Percentiles rank a stretch among this genome's conserved stretches.
phyloP scores from a whole-genome alignment of 2,888 invertebrate genomes.

The Dasypolia templi region DNA sequence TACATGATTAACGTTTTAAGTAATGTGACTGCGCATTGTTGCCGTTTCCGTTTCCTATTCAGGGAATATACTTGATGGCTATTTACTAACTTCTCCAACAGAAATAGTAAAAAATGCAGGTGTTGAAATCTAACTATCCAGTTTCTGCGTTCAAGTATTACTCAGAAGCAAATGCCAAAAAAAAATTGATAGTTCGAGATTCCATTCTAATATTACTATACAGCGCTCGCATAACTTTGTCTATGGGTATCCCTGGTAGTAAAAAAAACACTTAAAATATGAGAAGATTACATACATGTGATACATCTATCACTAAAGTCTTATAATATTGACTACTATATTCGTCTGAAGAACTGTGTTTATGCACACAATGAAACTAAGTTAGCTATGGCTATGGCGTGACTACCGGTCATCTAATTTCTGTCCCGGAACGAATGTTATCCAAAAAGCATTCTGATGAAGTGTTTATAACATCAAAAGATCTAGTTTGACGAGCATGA shows the following conservation, averaged over 20 bases:
- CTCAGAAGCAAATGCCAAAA: neutral
- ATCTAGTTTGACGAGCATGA: slow-evolving; percentile 53
- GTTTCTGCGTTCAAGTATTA: neutral
- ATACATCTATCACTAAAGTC: neutral
- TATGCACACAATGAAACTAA: slow-evolving; percentile 1
- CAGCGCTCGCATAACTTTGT: neutral
- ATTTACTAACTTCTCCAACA: neutral
- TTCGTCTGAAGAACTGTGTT: slow-evolving; percentile 1
- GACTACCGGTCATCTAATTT: slow-evolving; percentile 22
- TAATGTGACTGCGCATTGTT: neutral
- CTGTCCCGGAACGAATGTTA: slow-evolving; percentile 47
- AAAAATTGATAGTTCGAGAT: neutral
- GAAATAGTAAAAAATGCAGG: neutral
- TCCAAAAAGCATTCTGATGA: slow-evolving; percentile 49
- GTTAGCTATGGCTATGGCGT: neutral
- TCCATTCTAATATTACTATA: neutral
- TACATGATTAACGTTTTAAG: slow-evolving; percentile 25
- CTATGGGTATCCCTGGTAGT: neutral
- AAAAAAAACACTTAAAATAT: neutral
- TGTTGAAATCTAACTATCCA: no score
- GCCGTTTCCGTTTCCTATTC: neutral
- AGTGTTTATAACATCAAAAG: slow-evolving; percentile 59
- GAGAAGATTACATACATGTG: neutral
- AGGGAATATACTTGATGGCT: neutral
- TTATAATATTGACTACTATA: neutral